These are phyloP conservation scores for Phaethon lepturus DNA, from an alignment of 2,113 vertebrate species.

Conservation along the genomic window DNA sequence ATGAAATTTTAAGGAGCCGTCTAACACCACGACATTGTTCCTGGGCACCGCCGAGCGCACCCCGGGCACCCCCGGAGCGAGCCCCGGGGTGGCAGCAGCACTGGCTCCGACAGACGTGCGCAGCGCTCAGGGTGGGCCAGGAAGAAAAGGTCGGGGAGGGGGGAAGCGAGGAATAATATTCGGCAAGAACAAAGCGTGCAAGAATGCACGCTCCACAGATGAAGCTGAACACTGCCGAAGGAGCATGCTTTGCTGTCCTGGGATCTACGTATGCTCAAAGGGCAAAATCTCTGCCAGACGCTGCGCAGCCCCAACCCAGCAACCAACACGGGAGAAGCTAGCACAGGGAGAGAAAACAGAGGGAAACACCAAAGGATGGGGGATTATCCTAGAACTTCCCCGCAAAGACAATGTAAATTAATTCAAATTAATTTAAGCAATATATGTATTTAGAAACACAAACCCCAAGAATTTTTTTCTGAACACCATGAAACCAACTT, in stretches of 20 bases:
- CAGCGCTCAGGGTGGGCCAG: fast-evolving
- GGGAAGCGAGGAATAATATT: background rate
- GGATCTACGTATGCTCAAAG: background rate
- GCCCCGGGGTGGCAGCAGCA: background rate
- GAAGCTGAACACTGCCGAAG: background rate
- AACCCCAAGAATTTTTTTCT: fast-evolving
- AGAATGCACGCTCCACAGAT: background rate
- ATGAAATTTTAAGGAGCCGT: background rate
- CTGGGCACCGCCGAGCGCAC: background rate
- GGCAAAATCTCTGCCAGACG: background rate
- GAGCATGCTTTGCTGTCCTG: background rate
- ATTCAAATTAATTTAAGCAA: background rate
- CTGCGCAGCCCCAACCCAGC: background rate
- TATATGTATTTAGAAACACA: background rate
- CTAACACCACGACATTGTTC: background rate
- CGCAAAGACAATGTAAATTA: background rate
- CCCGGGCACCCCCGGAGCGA: background rate
- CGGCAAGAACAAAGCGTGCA: background rate
- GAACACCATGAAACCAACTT: background rate
- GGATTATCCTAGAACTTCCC: background rate
- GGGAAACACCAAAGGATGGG: background rate
- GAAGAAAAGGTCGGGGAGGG: background rate
- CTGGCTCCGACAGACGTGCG: background rate
- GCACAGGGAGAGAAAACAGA: background rate
- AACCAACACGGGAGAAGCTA: no score